Evolutionary conservation across 92 coral and sea anemone genomes (phyloP).

Genomic region (Anthopleura xanthogrammica): DNA sequence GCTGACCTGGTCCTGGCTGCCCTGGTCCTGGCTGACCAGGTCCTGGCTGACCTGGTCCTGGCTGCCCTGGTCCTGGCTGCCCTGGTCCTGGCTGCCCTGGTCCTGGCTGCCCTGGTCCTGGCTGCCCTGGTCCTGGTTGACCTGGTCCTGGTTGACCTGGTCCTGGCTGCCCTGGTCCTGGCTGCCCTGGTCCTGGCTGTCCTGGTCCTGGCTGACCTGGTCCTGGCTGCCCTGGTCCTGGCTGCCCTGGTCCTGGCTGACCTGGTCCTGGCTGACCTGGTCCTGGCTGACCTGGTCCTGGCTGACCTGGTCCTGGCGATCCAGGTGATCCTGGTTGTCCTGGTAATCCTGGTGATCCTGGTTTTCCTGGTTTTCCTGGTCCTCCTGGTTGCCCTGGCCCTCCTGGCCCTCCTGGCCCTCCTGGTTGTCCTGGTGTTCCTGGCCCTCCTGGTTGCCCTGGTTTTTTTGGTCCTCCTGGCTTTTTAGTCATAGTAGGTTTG

Average conservation of each 20-base stretch:
- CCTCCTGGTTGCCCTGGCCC: conserved; percentile 4
- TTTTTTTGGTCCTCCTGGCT: conserved; percentile 12
- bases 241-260: conserved; percentile 25
- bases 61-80: too few species aligned
- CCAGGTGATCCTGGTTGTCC: conserved; percentile 23
- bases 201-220: conserved; percentile 23
- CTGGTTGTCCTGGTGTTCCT: conserved; percentile 3
- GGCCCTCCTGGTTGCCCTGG: neutral
- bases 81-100: neutral
- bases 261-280: neutral
- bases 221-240: conserved; percentile 16
- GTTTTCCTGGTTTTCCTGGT: neutral
- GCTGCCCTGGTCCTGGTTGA: conserved; percentile 15
- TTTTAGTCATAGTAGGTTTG: neutral
- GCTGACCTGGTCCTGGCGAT: conserved; percentile 6
- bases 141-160: conserved; percentile 20
- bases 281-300: conserved; percentile 23
- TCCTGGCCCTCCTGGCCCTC: conserved; percentile 2
- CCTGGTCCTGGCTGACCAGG: too few species aligned
- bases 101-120: conserved; percentile 14
- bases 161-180: neutral
- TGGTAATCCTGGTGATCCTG: conserved; percentile 5
- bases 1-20: too few species aligned
- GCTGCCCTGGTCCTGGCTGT: neutral
- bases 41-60: too few species aligned